Conservation (phyloP, 2,888 invertebrate species). For the Cremastinae sp. region DNA sequence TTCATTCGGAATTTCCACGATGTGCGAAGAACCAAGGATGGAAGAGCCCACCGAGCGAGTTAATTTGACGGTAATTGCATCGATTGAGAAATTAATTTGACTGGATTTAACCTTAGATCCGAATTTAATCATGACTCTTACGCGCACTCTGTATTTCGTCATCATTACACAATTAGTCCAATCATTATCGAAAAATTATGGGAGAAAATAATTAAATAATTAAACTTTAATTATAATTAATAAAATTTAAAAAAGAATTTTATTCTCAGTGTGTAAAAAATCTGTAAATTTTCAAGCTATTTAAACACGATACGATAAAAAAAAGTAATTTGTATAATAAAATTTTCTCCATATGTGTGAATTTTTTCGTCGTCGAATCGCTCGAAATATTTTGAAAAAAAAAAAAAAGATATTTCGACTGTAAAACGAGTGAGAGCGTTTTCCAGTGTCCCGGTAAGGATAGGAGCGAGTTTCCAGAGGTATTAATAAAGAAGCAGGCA, state of each 20-base stretch:
- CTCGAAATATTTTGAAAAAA: background rate
- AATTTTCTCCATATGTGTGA: too few species aligned
- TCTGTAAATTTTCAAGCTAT: too few species aligned
- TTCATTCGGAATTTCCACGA: background rate
- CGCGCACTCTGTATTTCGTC: slow-evolving; percentile 27
- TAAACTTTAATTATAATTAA: background rate
- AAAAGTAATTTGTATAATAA: too few species aligned
- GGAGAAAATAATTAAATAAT: background rate
- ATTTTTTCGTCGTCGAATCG: too few species aligned
- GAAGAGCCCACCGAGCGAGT: slow-evolving; percentile 14
- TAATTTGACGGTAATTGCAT: slow-evolving; percentile 43
- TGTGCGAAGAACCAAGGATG: background rate
- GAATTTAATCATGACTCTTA: slow-evolving; percentile 8
- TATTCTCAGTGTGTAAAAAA: too few species aligned
- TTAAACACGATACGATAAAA: too few species aligned
- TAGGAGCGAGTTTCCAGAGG: slow-evolving; percentile 11
- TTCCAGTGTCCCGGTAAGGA: background rate
- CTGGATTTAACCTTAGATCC: background rate
- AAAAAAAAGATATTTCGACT: slow-evolving; percentile 2
- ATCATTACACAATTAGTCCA: slow-evolving; percentile 17
- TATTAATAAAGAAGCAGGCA: slow-evolving; percentile 50
- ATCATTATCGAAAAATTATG: background rate
- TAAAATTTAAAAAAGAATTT: background rate
- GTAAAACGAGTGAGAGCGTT: slow-evolving; percentile 13
- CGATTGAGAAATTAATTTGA: slow-evolving; percentile 47